Evolutionary conservation across 1,140 invertebrate genomes (phyloP), one percentile per base, ranked within the genome.

Genomic region (Yoshiicerus persimilis): DNA sequence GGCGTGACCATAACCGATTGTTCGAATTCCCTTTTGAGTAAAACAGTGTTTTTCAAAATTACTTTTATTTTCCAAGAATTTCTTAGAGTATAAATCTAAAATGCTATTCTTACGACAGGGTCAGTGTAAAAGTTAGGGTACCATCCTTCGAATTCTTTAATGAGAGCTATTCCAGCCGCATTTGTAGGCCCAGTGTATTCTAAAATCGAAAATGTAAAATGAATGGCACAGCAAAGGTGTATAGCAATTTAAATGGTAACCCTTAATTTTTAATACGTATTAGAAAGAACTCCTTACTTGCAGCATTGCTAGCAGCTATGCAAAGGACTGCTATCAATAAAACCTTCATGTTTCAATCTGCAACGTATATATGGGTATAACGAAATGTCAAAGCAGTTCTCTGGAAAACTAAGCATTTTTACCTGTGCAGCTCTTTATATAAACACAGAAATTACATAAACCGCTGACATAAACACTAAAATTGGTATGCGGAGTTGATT

Each of bases 81-180:
- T 25, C 1, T 56, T 86, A 64, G 8, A 84, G 0, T 27, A 84
- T 47, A 27, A 23, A 9, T 66, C 13, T 41, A 20, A 47, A 77
- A 66, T 34, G 16, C 0, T 62, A n/a, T 36, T 47, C 83, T 86
- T 56, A 88, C 88, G 32, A 89, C 88, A 27, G 89, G 88, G 36
- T 90, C 88, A 41, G 62, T 89, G 87, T 90, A 90, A 36, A 90
- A 90, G 66, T 90, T 90, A 0, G 89, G 88, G 38, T 88, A 90
- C 84, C 88, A 90, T 66, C 89, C 89, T 88, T 90, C 89, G 64
- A 88, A 90, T 88, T 90, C 87, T 36, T 90, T 90, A 5, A 90
- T 90, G 20, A 90, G 62, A 30, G 75, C 34, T 2, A 90, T 8
- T 62, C 89, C 89, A 64, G 88, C 89, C 9, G 56, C 39, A 34